Percentiles rank a stretch among this genome's conserved stretches.
phyloP scores from a whole-genome alignment of 2,113 vertebrate genomes.

The Callionymus lyra region DNA sequence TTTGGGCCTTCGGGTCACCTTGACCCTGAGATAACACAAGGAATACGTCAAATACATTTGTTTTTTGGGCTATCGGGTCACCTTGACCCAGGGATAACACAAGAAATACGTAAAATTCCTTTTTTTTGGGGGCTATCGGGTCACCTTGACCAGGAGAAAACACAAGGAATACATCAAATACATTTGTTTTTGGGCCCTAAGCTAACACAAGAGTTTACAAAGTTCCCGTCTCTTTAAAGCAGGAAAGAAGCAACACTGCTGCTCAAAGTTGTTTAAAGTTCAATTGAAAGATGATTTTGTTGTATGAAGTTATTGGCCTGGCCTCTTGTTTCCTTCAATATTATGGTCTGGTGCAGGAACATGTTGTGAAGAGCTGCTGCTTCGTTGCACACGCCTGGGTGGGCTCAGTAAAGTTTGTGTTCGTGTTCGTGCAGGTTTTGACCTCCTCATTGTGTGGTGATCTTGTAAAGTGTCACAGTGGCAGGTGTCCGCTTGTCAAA shows the following conservation, averaged over 20 bases:
- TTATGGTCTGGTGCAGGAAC: constrained; percentile 22
- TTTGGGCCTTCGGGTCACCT: no score
- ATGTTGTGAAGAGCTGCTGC: constrained; percentile 28
- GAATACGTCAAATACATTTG: no score
- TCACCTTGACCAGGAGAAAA: no score
- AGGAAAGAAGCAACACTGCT: constrained; percentile 11
- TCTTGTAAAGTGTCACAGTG: constrained; percentile 8
- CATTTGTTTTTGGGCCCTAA: no score
- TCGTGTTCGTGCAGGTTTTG: constrained; percentile 22
- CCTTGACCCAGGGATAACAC: no score
- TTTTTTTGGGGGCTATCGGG: no score
- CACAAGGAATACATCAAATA: no score
- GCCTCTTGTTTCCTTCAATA: constrained; percentile 4
- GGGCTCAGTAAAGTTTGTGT: constrained; percentile 15
- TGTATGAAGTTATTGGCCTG: constrained; percentile 11
- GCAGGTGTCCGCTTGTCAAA: constrained; percentile 32
- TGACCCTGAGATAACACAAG: no score
- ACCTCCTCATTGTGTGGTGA: constrained; percentile 18
- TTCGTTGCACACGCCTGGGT: constrained; percentile 27
- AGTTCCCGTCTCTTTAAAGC: constrained; percentile 18
- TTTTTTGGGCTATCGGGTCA: no score
- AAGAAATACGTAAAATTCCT: no score
- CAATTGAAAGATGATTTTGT: constrained; percentile 15
- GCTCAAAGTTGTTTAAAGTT: constrained; percentile 29
- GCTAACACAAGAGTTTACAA: no score